phyloP scores from a whole-genome alignment of 2,113 vertebrate species.

The Pimephales promelas region DNA sequence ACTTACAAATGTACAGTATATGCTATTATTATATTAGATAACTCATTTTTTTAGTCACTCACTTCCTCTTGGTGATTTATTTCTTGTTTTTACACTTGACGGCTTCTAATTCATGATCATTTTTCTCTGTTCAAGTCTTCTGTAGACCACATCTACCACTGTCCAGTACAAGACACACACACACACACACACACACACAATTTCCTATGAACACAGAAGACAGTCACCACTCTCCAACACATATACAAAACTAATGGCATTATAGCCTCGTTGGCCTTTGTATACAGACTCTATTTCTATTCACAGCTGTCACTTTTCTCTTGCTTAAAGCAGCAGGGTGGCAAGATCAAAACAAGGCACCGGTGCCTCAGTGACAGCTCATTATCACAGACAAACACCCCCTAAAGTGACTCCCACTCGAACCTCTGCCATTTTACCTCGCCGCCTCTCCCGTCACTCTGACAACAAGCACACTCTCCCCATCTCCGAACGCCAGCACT shows the following conservation, averaged over 20 bases:
- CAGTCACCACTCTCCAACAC: conserved; percentile 1
- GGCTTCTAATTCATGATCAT: neutral
- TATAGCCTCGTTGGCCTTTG: conserved; percentile 41
- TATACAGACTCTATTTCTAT: conserved; percentile 42
- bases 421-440: conserved; percentile 39
- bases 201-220: neutral
- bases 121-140: neutral
- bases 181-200: neutral
- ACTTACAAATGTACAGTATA: conserved; percentile 6
- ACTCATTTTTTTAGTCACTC: neutral
- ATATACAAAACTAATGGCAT: conserved; percentile 40
- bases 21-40: conserved; percentile 4
- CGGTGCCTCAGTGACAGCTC: conserved; percentile 49
- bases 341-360: conserved; percentile 49
- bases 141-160: neutral
- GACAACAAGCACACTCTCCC: conserved; percentile 2
- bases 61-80: neutral
- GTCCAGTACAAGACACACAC: neutral
- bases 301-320: conserved; percentile 52
- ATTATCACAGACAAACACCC: conserved; percentile 58
- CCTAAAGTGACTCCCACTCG: conserved; percentile 46
- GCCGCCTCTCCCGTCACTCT: conserved; percentile 8
- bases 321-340: conserved; percentile 37
- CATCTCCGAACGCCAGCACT: neutral
- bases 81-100: conserved; percentile 5